A percentile compares a stretch with the other conserved stretches of the same genome.
Conservation (phyloP, 2,113 vertebrate species). For the Laticauda laticaudata region DNA sequence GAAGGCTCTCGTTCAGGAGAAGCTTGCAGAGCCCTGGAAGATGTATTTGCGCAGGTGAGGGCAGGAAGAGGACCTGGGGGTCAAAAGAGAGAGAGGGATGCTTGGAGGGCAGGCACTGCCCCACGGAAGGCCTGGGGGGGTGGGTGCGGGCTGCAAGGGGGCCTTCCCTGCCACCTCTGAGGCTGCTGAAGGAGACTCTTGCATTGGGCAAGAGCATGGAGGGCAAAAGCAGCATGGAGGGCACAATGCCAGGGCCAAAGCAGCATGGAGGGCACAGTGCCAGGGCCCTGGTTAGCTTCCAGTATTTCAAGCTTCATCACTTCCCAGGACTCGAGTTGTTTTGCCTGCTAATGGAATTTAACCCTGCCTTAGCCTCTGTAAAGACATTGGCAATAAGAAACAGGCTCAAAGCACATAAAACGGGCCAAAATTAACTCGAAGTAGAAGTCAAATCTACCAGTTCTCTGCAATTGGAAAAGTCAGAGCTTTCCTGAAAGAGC, state of each 20-base stretch:
- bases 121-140: neutral
- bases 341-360: neutral
- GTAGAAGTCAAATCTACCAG: neutral
- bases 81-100: neutral
- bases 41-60: conserved; percentile 92
- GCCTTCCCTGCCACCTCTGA: neutral
- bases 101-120: too few relatives aligned
- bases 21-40: conserved; percentile 88
- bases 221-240: too few relatives aligned
- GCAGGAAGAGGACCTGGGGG: accelerated
- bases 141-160: neutral
- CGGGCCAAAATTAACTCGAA: neutral
- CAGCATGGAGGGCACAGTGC: neutral
- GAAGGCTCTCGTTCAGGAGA: conserved; percentile 84
- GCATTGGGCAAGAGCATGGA: too few relatives aligned
- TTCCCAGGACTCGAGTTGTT: neutral
- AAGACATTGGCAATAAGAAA: neutral
- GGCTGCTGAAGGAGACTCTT: too few relatives aligned
- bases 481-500: neutral
- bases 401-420: neutral
- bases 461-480: too few relatives aligned
- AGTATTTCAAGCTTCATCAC: too few relatives aligned
- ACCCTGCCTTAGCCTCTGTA: too few relatives aligned
- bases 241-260: too few relatives aligned
- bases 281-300: neutral